Evolutionary conservation across 2,888 invertebrate genomes (phyloP).

Genomic region (Orchesella flavescens): DNA sequence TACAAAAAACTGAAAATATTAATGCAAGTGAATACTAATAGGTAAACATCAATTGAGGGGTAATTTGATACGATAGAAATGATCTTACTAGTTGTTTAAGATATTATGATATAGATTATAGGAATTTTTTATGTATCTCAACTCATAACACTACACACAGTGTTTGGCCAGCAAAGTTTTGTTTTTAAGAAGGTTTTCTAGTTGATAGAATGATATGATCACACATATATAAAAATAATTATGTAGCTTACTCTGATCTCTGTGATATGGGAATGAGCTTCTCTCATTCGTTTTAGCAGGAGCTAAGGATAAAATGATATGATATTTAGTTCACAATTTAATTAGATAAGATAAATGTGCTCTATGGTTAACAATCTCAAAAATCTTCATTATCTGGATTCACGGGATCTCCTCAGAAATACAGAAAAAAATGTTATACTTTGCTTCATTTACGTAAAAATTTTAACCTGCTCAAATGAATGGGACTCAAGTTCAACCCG

Average conservation of each 20-base stretch:
- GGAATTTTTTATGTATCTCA: constrained; percentile 35
- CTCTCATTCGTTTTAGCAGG: constrained; percentile 57
- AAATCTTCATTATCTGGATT: neutral
- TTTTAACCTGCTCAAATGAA: constrained; percentile 45
- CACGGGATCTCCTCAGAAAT: neutral
- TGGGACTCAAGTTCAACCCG: constrained; percentile 57
- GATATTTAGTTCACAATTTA: constrained; percentile 1
- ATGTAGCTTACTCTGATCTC: constrained; percentile 67
- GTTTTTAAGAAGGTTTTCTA: neutral
- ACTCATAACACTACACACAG: constrained; percentile 21
- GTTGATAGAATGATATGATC: neutral
- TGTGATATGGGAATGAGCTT: constrained; percentile 67
- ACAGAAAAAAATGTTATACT: neutral
- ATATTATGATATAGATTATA: too few relatives aligned
- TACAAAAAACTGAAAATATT: constrained; percentile 53
- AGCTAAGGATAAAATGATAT: neutral
- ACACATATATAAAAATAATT: neutral
- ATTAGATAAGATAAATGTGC: neutral
- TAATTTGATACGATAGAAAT: constrained; percentile 46
- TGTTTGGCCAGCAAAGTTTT: constrained; percentile 37
- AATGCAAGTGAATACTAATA: neutral
- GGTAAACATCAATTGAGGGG: constrained; percentile 16
- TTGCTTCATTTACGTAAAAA: constrained; percentile 1
- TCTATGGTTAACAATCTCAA: neutral
- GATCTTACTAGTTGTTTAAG: constrained; percentile 45